Percentiles rank a stretch among this genome's conserved stretches.
Evolutionary conservation across 2,113 vertebrate genomes (phyloP).

Genomic region (Clupea harengus): DNA sequence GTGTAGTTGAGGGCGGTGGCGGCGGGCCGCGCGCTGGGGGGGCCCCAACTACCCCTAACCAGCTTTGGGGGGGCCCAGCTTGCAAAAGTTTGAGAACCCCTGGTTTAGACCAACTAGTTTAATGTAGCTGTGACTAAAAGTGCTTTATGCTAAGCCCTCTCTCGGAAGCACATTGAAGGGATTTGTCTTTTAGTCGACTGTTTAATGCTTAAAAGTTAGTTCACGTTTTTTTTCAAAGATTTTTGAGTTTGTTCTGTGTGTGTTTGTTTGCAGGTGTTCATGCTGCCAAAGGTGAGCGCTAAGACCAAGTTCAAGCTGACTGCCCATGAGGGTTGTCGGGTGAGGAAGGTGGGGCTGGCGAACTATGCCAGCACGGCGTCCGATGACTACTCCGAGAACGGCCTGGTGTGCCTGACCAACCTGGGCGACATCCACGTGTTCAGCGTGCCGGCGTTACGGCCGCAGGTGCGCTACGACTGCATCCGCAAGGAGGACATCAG

Average conservation of each 20-base stretch:
- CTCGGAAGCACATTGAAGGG: neutral
- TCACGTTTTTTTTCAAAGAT: no score
- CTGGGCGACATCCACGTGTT: conserved; percentile 93
- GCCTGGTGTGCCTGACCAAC: conserved; percentile 95
- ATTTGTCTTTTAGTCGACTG: neutral
- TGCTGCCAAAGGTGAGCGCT: conserved; percentile 90
- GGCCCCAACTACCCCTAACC: no score
- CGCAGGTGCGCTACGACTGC: conserved; percentile 88
- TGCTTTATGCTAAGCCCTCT: no score
- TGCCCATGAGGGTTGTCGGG: conserved; percentile 91
- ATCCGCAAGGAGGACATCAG: conserved; percentile 97
- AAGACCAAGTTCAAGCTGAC: conserved; percentile 99
- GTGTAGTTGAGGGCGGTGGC: no score
- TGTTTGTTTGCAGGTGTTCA: conserved; percentile 80
- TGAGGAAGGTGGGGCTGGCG: conserved; percentile 88
- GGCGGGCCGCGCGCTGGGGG: no score
- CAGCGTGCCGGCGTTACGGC: conserved; percentile 83
- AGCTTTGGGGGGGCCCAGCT: no score
- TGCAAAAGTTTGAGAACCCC: no score
- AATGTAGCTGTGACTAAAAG: no score
- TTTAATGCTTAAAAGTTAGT: neutral
- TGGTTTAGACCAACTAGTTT: no score
- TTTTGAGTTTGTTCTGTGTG: neutral
- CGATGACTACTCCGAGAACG: conserved; percentile 87
- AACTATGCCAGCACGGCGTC: conserved; percentile 78